Evolutionary conservation across 2,797 vertebrate genomes (phyloP).

Genomic region (Gallirallus australis): DNA sequence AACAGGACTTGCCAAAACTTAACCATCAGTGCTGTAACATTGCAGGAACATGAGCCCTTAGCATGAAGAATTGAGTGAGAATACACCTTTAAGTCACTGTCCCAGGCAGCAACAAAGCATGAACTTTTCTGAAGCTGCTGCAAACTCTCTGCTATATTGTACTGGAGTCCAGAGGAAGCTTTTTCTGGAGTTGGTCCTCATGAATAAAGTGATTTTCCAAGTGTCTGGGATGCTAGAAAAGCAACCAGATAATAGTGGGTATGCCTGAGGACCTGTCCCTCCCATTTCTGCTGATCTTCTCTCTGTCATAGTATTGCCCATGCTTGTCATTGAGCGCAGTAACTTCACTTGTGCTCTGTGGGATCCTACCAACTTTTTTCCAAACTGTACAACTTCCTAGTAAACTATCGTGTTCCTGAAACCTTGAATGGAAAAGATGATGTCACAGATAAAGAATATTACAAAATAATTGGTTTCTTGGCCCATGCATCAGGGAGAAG

Average conservation of each 20-base stretch:
- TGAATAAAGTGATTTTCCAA: background rate
- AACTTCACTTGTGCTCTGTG: background rate
- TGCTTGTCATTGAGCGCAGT: background rate
- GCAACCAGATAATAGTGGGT: background rate
- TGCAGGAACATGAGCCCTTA: background rate
- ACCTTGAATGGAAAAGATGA: background rate
- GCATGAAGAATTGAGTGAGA: background rate
- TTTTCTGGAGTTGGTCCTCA: background rate
- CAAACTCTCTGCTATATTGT: fast-evolving
- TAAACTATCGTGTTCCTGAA: background rate
- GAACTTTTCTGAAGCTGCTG: background rate
- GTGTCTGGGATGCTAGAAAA: background rate
- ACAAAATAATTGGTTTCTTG: background rate
- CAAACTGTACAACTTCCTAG: background rate
- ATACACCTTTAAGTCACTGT: background rate
- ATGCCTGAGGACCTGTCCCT: background rate
- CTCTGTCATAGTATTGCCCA: background rate
- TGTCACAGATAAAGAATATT: background rate
- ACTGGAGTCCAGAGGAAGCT: background rate
- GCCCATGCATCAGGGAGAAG: background rate
- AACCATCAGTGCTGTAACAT: background rate
- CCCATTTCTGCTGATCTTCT: background rate
- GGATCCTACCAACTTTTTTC: background rate
- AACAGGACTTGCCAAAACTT: background rate
- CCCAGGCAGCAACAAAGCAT: background rate